Conservation (phyloP, 2,797 vertebrate genomes). For the Chelon auratus region DNA sequence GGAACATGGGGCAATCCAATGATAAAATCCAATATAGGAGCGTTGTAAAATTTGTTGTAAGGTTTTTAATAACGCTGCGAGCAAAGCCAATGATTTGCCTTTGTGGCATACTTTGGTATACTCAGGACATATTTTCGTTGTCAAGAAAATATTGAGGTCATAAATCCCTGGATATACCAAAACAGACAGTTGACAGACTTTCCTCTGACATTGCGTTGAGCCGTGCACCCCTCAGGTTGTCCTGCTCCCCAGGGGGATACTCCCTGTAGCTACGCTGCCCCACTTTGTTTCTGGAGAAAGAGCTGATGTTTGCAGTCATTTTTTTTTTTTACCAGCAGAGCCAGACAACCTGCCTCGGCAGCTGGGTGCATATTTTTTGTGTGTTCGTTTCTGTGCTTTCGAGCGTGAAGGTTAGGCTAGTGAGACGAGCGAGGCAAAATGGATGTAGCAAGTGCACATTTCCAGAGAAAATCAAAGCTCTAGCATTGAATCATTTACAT, state of each 20-base stretch:
- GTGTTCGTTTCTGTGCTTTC: constrained; percentile 7
- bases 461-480: constrained; percentile 24
- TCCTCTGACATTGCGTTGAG: neutral
- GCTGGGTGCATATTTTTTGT: neutral
- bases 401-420: constrained; percentile 51
- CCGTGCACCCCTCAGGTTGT: constrained; percentile 29
- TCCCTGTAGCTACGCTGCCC: constrained; percentile 30
- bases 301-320: constrained; percentile 62
- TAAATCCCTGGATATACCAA: no score
- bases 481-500: constrained; percentile 30
- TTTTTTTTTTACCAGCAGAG: constrained; percentile 15
- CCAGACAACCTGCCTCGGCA: constrained; percentile 20
- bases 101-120: no score
- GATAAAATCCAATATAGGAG: neutral
- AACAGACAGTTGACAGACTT: constrained; percentile 4
- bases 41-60: neutral
- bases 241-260: constrained; percentile 15
- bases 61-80: neutral
- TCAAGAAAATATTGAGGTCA: no score
- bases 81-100: no score
- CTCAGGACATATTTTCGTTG: no score
- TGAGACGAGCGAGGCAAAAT: constrained; percentile 7
- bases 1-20: neutral
- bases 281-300: constrained; percentile 49
- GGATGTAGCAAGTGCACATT: constrained; percentile 20